Evolutionary conservation across 2,113 vertebrate species (phyloP), one percentile per base, ranked within the genome.

Genomic region (Ondatra zibethicus): DNA sequence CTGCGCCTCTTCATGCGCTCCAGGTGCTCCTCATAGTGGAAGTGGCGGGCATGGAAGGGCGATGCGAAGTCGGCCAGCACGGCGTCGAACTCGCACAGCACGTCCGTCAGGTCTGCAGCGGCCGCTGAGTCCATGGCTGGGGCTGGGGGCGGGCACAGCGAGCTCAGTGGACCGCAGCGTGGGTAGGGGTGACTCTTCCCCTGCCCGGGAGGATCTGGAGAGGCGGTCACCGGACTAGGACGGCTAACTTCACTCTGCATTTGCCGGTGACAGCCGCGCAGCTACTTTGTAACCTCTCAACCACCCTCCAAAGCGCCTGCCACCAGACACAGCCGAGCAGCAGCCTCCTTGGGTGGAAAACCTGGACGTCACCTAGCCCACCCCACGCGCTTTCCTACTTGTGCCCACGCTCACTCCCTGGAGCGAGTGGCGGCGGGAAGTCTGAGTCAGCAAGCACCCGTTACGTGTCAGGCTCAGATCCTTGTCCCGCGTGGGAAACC

Each of bases 61-160:
- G 99, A 99, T 63, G 99, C 98, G 98, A 99, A 99, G 96, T 99
- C 99, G 0, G 99, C 99, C 86, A 99, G 99, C 97, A 99, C 99
- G 1, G 99, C 99, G 66, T 99, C 99, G 58, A 99, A 99, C 98
- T 99, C 99, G 0, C 99, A 98, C 94, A 99, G 98, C 61, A 99
- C 99, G 72, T 99, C 99, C 6, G 95, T 98, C 97, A 99, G 97
- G 45, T 98, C 99, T 14, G 89, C 98, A 7, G 96, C 97, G 3
- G 73, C 98, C 75, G 96, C 92, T 0, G 95, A 61, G 66, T 94
- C 95, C 96, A 97, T 1, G 82, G 88, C 84, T 0, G 96, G 97
- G 42, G 93, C 97, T 97, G 86, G 2, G 19, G 76, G 10, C 65
- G 0, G 85, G 50, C 36, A n/a, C 25, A 5, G 31, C 0, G 55